These are phyloP conservation scores for Mimumesa dahlbomi DNA, from an alignment of 2,888 invertebrate genomes.

Conservation along the genomic window DNA sequence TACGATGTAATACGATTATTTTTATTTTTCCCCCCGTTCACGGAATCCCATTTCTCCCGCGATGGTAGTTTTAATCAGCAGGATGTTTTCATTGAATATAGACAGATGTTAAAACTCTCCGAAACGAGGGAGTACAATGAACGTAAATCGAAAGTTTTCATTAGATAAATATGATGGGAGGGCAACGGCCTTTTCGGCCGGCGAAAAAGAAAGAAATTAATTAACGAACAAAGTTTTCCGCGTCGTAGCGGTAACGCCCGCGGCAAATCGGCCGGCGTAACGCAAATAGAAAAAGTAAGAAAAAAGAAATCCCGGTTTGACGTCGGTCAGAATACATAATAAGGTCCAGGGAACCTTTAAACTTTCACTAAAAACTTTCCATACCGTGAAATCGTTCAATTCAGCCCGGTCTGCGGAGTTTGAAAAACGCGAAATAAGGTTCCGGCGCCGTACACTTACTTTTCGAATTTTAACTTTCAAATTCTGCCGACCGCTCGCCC, in stretches of 20 bases:
- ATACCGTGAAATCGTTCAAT: constrained; percentile 16
- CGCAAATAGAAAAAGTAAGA: background rate
- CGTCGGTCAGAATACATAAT: constrained; percentile 36
- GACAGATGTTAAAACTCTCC: background rate
- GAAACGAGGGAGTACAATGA: background rate
- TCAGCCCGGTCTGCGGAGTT: background rate
- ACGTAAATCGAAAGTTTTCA: background rate
- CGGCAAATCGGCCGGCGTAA: background rate
- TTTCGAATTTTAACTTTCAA: constrained; percentile 43
- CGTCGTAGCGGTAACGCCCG: background rate
- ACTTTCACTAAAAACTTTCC: constrained; percentile 18
- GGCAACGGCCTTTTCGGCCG: background rate
- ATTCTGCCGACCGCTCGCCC: constrained; percentile 8
- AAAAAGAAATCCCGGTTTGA: constrained; percentile 8
- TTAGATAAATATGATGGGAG: background rate
- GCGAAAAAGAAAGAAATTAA: constrained; percentile 34
- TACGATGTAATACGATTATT: too few species aligned
- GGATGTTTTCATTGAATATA: constrained; percentile 1
- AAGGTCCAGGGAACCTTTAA: constrained; percentile 20
- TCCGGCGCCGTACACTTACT: background rate
- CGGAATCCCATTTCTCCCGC: too few species aligned
- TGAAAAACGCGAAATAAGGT: constrained; percentile 9
- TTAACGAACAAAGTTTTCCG: constrained; percentile 35
- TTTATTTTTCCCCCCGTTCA: too few species aligned
- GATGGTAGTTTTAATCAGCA: too few species aligned